Evolutionary conservation across 2,797 vertebrate species (phyloP).

Genomic region (Hydrocynus forskahlii): DNA sequence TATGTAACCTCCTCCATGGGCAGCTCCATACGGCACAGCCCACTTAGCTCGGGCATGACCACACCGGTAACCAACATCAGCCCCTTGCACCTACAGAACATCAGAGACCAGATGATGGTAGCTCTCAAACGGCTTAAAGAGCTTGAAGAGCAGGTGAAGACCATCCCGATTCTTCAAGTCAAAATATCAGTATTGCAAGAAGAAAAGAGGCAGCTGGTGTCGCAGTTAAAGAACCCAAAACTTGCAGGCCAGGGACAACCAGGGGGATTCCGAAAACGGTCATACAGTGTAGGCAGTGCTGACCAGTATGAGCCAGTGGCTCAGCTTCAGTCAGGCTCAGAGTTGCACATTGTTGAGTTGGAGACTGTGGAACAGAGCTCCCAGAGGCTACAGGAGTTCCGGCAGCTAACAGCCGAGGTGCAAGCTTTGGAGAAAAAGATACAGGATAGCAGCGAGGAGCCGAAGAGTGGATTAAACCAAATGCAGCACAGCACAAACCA

Average conservation of each 20-base stretch:
- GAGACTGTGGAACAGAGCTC: slow-evolving; percentile 83
- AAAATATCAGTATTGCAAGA: slow-evolving; percentile 98
- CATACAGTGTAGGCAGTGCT: slow-evolving; percentile 92
- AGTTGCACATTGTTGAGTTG: slow-evolving; percentile 88
- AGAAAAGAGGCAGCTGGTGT: slow-evolving; percentile 90
- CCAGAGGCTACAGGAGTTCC: slow-evolving; percentile 89
- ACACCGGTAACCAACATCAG: slow-evolving; percentile 94
- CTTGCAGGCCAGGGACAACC: slow-evolving; percentile 66
- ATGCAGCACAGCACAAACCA: slow-evolving; percentile 43
- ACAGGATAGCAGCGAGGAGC: slow-evolving; percentile 77
- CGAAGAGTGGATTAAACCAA: slow-evolving; percentile 48
- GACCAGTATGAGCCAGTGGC: slow-evolving; percentile 87
- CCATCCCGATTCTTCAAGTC: slow-evolving; percentile 96
- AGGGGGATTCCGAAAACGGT: slow-evolving; percentile 86
- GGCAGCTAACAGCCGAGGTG: slow-evolving; percentile 91
- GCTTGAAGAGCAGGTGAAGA: slow-evolving; percentile 93
- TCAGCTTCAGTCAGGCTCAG: slow-evolving; percentile 77
- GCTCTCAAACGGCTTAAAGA: slow-evolving; percentile 93
- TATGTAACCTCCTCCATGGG: slow-evolving; percentile 87
- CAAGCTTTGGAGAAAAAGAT: slow-evolving; percentile 91
- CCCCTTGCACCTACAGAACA: slow-evolving; percentile 93
- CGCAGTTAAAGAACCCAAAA: slow-evolving; percentile 87
- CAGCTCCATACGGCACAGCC: slow-evolving; percentile 94
- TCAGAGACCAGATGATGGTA: slow-evolving; percentile 97
- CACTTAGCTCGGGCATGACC: slow-evolving; percentile 92